Conservation (phyloP, 2,888 invertebrate species). For the Noctua janthe region DNA sequence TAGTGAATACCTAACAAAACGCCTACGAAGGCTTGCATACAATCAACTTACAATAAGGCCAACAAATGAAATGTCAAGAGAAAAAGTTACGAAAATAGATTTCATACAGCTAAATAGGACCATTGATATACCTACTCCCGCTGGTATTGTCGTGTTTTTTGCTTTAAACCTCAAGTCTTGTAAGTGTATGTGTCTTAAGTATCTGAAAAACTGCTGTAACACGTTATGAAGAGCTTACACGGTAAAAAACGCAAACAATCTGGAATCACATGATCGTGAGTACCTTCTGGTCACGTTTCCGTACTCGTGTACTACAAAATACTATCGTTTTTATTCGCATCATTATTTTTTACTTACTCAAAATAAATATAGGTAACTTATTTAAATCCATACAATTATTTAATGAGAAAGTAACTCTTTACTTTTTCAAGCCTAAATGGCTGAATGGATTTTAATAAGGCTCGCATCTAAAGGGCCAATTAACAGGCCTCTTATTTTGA, state of each 20-base stretch:
- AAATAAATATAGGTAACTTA: neutral
- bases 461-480: neutral
- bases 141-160: neutral
- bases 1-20: neutral
- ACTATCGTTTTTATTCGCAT: conserved; percentile 6
- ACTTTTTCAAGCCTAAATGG: neutral
- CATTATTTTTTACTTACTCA: neutral
- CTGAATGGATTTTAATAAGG: neutral
- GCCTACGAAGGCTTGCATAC: neutral
- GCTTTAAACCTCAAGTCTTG: neutral
- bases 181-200: conserved; percentile 1
- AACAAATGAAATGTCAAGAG: neutral
- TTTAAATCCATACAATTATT: neutral
- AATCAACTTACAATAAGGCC: neutral
- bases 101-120: too few species aligned
- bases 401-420: neutral
- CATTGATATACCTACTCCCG: neutral
- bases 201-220: neutral
- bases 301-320: conserved; percentile 21
- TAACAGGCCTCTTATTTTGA: too few species aligned
- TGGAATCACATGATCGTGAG: neutral
- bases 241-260: conserved; percentile 27
- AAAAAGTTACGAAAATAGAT: neutral
- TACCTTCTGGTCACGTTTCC: conserved; percentile 29
- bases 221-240: conserved; percentile 20